Evolutionary conservation across 2,113 vertebrate species (phyloP), one percentile per base, ranked within the genome.

Genomic region (Seriola dumerili): DNA sequence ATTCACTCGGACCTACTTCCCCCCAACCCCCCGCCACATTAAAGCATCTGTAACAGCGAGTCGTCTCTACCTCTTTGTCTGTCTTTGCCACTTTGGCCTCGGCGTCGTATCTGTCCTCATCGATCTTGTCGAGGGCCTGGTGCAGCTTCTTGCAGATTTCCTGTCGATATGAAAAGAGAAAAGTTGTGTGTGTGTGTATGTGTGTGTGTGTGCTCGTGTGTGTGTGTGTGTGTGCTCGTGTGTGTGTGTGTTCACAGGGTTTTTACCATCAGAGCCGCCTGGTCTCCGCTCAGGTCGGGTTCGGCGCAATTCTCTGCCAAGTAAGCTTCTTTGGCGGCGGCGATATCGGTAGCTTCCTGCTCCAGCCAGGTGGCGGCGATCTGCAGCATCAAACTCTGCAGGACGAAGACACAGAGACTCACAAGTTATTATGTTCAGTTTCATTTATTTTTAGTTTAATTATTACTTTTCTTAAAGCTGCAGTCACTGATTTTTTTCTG

Each of bases 361-460:
- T 97, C 97, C 65, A 97, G 89, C 92, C 97, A 94, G 0, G 23
- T 64, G 76, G 76, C 96, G 7, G 97, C 98, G 0, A 98, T 96
- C 93, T 97, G 96, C 44, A 99, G 97, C 93, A 99, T 96, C 91
- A 98, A 83, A 83, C 98, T 99, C 98, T 99, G 93, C 29, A 64
- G 52, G 32, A 55, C 29, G 17, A 17, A 13, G 8, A 78, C n/a
- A 29, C 2, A 16, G 9, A 67, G 25, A 23, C n/a, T 29, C 29
- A 29, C 29, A 29, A 29, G 29, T 23, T 13, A 19, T 50, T 21
- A 11, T 21, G 0, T 10, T 55, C 9, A 23, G 38, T 38, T 38
- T 5, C 8, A 5, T 38, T 38, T 38, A 38, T 38, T 38, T 38
- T 38, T 8, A 38, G 38, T 38, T 38, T 38, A 38, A 11, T 42